These are phyloP conservation scores for Platynereis dumerilii DNA, from an alignment of 2,888 invertebrate genomes.

Conservation along the genomic window DNA sequence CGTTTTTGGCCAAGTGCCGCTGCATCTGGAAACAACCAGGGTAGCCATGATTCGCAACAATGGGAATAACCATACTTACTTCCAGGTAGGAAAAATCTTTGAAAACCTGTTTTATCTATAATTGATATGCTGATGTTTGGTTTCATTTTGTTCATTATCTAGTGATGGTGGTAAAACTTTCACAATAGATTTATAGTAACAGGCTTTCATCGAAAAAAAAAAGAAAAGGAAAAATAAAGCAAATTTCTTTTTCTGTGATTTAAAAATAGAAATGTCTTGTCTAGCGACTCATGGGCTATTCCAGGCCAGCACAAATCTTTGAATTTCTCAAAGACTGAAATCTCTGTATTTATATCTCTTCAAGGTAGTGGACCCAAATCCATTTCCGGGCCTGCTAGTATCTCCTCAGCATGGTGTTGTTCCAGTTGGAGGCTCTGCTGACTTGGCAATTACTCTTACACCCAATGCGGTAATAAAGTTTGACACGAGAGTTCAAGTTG, in stretches of 20 bases:
- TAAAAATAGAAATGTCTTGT: no score
- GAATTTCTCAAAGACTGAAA: neutral
- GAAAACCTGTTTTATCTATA: no score
- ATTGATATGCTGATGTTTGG: no score
- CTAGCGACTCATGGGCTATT: no score
- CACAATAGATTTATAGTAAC: neutral
- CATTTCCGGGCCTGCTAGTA: slow-evolving; percentile 59
- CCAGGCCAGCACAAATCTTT: no score
- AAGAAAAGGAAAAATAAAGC: neutral
- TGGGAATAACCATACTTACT: slow-evolving; percentile 61
- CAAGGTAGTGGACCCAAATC: slow-evolving; percentile 62
- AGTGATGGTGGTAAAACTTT: no score
- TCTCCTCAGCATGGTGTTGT: slow-evolving; percentile 60
- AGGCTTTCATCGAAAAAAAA: neutral
- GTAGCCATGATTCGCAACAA: slow-evolving; percentile 58
- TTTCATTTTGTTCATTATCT: no score
- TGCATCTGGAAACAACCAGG: slow-evolving; percentile 58
- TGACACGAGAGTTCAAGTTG: slow-evolving; percentile 57
- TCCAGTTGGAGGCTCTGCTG: slow-evolving; percentile 59
- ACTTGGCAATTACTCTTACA: slow-evolving; percentile 54
- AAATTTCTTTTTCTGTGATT: no score
- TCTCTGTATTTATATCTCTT: neutral
- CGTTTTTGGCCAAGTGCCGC: slow-evolving; percentile 60
- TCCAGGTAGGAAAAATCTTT: slow-evolving; percentile 54
- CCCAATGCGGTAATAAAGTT: slow-evolving; percentile 61